A percentile compares a stretch with the other conserved stretches of the same genome.
phyloP scores from a whole-genome alignment of 2,113 vertebrate species.

The Petromus typicus region DNA sequence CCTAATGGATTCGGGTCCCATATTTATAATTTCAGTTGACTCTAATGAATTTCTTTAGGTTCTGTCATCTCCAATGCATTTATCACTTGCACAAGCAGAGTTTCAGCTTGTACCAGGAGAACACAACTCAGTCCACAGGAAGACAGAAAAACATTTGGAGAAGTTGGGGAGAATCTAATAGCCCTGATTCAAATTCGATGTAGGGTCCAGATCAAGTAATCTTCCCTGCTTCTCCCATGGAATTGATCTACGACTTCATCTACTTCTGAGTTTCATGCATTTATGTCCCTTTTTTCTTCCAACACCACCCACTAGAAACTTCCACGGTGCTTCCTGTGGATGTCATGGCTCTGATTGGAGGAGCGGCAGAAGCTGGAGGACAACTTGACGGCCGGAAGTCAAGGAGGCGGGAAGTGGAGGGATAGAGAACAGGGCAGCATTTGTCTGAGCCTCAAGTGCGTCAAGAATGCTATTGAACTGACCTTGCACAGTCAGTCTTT shows the following conservation, averaged over 20 bases:
- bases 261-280: not conserved
- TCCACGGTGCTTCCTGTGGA: not conserved
- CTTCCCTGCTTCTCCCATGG: not conserved
- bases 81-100: not conserved
- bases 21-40: not conserved
- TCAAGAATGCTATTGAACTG: constrained; percentile 13
- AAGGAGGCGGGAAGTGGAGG: not conserved
- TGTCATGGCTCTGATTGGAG: not conserved
- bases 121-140: not conserved
- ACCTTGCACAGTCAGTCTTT: not conserved
- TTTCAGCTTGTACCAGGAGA: not conserved
- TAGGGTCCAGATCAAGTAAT: not conserved
- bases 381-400: not conserved
- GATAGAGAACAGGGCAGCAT: not conserved
- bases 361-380: not conserved
- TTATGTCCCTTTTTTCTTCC: not conserved
- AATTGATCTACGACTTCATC: not conserved
- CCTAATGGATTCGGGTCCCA: no score
- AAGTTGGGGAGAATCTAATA: not conserved
- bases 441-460: not conserved
- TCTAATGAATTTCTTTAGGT: not conserved
- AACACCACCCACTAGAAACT: not conserved
- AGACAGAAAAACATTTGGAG: not conserved
- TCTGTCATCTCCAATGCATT: not conserved
- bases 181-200: not conserved